These are phyloP conservation scores for Strigamia transsilvanica DNA, from an alignment of 2,888 invertebrate genomes.

Conservation along the genomic window DNA sequence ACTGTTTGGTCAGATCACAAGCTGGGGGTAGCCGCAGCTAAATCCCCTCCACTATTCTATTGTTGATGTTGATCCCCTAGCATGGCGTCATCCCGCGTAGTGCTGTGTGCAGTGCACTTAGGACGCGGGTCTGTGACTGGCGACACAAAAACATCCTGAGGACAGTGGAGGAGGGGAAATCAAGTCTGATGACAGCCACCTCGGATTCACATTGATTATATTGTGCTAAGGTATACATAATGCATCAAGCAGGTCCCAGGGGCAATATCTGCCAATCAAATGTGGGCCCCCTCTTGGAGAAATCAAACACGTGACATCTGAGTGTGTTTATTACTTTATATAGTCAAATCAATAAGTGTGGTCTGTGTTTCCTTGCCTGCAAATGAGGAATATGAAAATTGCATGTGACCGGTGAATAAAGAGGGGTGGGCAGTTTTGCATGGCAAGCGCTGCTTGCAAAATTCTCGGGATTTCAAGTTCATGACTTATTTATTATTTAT, in stretches of 20 bases:
- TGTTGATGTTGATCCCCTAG: neutral
- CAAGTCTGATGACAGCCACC: slow-evolving; percentile 42
- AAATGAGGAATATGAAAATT: neutral
- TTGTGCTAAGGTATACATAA: slow-evolving; percentile 25
- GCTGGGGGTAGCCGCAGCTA: slow-evolving; percentile 12
- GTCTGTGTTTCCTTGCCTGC: neutral
- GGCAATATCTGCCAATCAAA: slow-evolving; percentile 33
- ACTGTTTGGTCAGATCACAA: neutral
- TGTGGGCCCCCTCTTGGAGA: too few species aligned
- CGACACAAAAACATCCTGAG: slow-evolving; percentile 32
- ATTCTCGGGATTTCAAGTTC: too few species aligned
- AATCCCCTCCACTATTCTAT: slow-evolving; percentile 7
- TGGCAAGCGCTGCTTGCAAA: too few species aligned
- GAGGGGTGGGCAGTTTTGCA: too few species aligned
- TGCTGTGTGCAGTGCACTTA: neutral
- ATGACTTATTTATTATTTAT: too few species aligned
- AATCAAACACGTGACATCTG: too few species aligned
- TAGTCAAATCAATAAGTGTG: neutral
- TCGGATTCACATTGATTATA: slow-evolving; percentile 36
- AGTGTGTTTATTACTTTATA: too few species aligned
- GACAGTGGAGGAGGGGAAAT: neutral
- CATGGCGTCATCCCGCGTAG: neutral
- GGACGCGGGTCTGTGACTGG: neutral
- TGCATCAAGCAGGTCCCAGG: slow-evolving; percentile 22
- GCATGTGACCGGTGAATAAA: too few species aligned